Evolutionary conservation across 2,113 vertebrate genomes (phyloP).

Genomic region (Eupsittula cactorum): DNA sequence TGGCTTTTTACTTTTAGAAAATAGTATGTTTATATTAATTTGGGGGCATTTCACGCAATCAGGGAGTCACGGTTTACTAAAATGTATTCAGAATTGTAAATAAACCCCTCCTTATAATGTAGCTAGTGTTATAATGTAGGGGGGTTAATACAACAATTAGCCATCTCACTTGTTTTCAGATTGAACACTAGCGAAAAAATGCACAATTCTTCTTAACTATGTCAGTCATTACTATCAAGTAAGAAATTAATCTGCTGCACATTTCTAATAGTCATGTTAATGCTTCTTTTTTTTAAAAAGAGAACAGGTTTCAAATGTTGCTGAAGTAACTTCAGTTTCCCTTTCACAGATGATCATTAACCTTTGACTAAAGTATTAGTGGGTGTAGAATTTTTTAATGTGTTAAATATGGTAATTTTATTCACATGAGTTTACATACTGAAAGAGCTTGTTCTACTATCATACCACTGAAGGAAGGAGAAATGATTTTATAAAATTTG

Average conservation of each 20-base stretch:
- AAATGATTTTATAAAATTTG: neutral
- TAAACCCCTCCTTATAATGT: neutral
- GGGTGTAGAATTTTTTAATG: neutral
- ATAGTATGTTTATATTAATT: neutral
- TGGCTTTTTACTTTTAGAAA: neutral
- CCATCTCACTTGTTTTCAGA: conserved; percentile 23
- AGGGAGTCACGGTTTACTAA: neutral
- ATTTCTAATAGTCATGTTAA: conserved; percentile 76
- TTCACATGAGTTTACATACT: neutral
- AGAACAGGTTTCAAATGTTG: conserved; percentile 51
- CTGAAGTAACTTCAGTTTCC: conserved; percentile 59
- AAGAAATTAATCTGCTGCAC: conserved; percentile 74
- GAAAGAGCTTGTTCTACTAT: neutral
- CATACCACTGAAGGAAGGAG: neutral
- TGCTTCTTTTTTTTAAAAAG: conserved; percentile 53
- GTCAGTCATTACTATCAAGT: conserved; percentile 77
- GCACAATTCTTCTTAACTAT: conserved; percentile 78
- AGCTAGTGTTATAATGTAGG: neutral
- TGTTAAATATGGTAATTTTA: neutral
- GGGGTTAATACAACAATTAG: neutral
- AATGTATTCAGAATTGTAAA: neutral
- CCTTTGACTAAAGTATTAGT: conserved; percentile 62
- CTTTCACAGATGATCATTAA: conserved; percentile 72
- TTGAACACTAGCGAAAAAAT: conserved; percentile 74
- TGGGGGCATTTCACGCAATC: neutral